Evolutionary conservation across 1,140 invertebrate species (phyloP).

Genomic region (Mactra quadrangularis): DNA sequence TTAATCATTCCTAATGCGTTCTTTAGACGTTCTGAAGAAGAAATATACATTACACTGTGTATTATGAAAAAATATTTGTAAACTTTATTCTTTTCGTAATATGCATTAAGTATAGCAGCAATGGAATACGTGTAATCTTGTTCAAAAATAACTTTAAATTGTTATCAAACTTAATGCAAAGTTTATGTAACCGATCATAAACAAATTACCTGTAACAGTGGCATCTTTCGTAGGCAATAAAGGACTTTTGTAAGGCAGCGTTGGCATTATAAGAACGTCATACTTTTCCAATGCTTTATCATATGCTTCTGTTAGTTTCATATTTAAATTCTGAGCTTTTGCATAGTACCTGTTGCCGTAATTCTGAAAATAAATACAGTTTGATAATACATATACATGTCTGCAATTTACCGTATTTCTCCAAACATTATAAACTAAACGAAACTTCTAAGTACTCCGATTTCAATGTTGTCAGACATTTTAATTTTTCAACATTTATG

Average conservation of each 20-base stretch:
- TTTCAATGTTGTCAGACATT: too few species aligned
- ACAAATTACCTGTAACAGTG: not conserved
- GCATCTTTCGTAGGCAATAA: constrained; percentile 61
- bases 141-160: too few species aligned
- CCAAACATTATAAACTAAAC: too few species aligned
- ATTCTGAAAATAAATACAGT: constrained; percentile 16
- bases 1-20: constrained; percentile 49
- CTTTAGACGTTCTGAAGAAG: constrained; percentile 66
- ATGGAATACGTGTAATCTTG: too few species aligned
- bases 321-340: constrained; percentile 66
- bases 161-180: too few species aligned
- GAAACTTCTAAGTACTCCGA: too few species aligned
- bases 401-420: too few species aligned
- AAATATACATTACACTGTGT: not conserved
- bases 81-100: too few species aligned
- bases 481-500: too few species aligned
- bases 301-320: constrained; percentile 63
- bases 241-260: constrained; percentile 63
- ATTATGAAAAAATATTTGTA: too few species aligned
- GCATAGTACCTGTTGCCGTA: constrained; percentile 69
- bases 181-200: too few species aligned
- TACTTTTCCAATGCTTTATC: constrained; percentile 67
- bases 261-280: constrained; percentile 77
- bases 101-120: not conserved
- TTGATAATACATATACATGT: not conserved